Percentiles rank a stretch among this genome's conserved stretches.
phyloP scores from a whole-genome alignment of 2,888 invertebrate genomes.

The Meteorus colon region DNA sequence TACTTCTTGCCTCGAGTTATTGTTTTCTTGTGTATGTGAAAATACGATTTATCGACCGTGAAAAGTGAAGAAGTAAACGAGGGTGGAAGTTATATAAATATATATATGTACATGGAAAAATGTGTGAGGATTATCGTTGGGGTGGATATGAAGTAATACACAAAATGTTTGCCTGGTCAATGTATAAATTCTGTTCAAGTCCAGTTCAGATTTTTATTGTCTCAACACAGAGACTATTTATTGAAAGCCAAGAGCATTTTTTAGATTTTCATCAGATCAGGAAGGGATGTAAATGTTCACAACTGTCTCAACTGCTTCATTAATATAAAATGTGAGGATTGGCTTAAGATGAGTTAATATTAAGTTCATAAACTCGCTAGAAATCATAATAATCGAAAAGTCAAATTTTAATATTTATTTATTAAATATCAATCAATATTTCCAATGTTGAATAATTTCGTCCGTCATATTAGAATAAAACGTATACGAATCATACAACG shows the following conservation, averaged over 20 bases:
- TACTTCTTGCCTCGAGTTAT: background rate
- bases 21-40: background rate
- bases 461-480: too few relatives aligned
- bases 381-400: too few relatives aligned
- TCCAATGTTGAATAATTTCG: too few relatives aligned
- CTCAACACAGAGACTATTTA: background rate
- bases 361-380: too few relatives aligned
- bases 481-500: too few relatives aligned
- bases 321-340: too few relatives aligned
- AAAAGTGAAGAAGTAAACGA: background rate
- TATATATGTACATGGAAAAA: background rate
- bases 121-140: background rate
- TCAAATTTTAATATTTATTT: too few relatives aligned
- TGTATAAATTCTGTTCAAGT: background rate
- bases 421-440: too few relatives aligned
- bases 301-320: too few relatives aligned
- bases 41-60: constrained; percentile 11
- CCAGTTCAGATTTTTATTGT: background rate
- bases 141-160: background rate
- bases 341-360: too few relatives aligned
- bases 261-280: background rate
- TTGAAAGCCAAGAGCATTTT: background rate
- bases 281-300: too few relatives aligned
- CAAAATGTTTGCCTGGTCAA: background rate
- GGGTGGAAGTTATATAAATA: background rate